Conservation (phyloP, 2,797 vertebrate genomes). For the Amblyraja radiata region DNA sequence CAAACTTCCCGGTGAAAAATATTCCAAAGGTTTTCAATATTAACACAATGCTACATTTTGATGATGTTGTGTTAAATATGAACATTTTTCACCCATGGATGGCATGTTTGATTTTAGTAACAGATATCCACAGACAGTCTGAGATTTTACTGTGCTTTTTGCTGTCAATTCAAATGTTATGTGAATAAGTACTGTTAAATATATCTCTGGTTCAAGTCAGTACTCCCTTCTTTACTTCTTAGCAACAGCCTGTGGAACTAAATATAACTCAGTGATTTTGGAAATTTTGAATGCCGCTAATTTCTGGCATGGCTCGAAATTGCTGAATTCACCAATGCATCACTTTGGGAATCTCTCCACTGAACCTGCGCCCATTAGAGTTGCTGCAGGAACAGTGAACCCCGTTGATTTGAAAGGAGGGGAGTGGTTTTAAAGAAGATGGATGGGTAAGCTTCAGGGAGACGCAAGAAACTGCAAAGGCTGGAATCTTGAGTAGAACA, state of each 20-base stretch:
- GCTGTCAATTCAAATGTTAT: not conserved
- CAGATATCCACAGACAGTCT: not conserved
- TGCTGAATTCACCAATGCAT: no score
- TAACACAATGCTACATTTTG: not conserved
- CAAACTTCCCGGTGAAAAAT: not conserved
- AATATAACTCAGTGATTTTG: not conserved
- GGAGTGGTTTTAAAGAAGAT: no score
- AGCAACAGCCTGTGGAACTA: not conserved
- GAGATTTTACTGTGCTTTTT: not conserved
- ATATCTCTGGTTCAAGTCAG: not conserved
- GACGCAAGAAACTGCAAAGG: no score
- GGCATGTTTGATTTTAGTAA: not conserved
- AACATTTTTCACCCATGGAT: not conserved
- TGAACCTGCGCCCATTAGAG: no score
- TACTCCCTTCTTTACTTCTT: not conserved
- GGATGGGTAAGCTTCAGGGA: no score
- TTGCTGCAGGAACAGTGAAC: no score
- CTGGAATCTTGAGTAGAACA: no score
- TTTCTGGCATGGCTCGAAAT: no score
- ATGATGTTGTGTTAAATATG: not conserved
- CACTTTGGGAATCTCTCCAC: no score
- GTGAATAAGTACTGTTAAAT: not conserved
- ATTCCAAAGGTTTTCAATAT: not conserved
- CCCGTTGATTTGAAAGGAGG: no score
- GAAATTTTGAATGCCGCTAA: no score